These are phyloP conservation scores for Pica pica DNA, from an alignment of 2,113 vertebrate species.

Conservation along the genomic window DNA sequence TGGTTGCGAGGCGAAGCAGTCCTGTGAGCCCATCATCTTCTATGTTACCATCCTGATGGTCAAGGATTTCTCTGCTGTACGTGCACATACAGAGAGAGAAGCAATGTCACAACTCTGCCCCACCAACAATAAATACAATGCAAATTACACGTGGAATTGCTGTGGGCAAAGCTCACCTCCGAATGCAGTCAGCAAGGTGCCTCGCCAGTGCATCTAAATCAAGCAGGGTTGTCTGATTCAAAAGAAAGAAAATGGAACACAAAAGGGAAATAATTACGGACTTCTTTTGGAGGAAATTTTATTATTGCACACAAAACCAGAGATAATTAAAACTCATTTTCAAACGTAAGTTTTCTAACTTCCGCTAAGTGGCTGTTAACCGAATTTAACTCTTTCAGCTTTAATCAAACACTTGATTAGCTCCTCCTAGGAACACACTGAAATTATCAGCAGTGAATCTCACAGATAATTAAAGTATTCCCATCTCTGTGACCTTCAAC, in stretches of 20 bases:
- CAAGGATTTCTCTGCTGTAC: conserved; percentile 91
- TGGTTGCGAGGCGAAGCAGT: conserved; percentile 90
- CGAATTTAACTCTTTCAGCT: not conserved
- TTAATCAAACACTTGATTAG: not conserved
- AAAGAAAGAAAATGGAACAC: conserved; percentile 36
- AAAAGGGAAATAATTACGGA: not conserved
- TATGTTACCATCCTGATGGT: conserved; percentile 92
- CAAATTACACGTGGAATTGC: not conserved
- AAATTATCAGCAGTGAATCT: not conserved
- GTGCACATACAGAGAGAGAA: not conserved
- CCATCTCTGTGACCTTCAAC: not conserved
- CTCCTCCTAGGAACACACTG: not conserved
- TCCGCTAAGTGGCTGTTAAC: not conserved
- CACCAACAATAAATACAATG: not conserved
- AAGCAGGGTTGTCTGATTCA: conserved; percentile 88
- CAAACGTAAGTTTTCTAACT: not conserved
- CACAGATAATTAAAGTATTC: not conserved
- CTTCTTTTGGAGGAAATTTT: not conserved
- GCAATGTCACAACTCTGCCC: not conserved
- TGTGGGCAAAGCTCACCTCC: conserved; percentile 79
- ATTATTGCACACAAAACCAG: not conserved
- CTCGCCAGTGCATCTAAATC: conserved; percentile 95
- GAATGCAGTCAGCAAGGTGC: conserved; percentile 96
- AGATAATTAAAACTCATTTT: not conserved
- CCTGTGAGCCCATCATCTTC: conserved; percentile 97